Evolutionary conservation across 2,113 vertebrate species (phyloP), one percentile per base, ranked within the genome.

Genomic region (Onychorhynchus coronatus): DNA sequence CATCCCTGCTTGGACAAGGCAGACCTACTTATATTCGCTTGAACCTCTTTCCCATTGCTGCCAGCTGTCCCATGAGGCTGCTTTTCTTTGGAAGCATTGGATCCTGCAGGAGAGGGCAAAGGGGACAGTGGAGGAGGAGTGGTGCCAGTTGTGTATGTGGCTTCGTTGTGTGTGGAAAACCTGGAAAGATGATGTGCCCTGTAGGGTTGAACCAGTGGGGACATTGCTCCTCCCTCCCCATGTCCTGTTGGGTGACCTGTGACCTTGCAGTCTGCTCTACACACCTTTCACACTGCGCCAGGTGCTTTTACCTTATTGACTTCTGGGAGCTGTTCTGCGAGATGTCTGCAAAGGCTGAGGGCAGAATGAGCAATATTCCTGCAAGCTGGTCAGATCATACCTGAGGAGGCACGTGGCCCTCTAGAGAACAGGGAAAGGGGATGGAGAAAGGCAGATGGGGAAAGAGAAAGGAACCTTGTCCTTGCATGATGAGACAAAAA

Each of bases 401-500:
- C 16, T 18, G 4, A 30, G 55, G 44, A 88, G 58, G 23, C n/a
- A 37, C n/a, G 59, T 0, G 4, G 39, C 13, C 44, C 33, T 37
- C 31, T 78, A 3, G 9, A n/a, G 12, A 3, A 35, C 33, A 47
- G 63, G 31, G 39, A 58, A 47, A 10, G 44, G 50, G 49, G 68
- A n/a, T 0, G 53, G 30, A 68, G 21, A 33, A 46, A n/a, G 12
- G 50, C 42, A 70, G 8, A 59, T 2, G 35, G 4, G 14, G 37
- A 31, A 35, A 37, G 37, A 33, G 3, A n/a, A 59, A 49, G 1
- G 0, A 47, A 80, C 35, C 44, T 80, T 71, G 17, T 65, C 16
- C 8, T 71, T 55, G 4, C 4, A 1, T 3, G 25, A 6, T 27
- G 56, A 42, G 56, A 37, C 0, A 2, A 27, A 27, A 59, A 37